Conservation (phyloP, 2,113 vertebrate species). For the Agapornis roseicollis region DNA sequence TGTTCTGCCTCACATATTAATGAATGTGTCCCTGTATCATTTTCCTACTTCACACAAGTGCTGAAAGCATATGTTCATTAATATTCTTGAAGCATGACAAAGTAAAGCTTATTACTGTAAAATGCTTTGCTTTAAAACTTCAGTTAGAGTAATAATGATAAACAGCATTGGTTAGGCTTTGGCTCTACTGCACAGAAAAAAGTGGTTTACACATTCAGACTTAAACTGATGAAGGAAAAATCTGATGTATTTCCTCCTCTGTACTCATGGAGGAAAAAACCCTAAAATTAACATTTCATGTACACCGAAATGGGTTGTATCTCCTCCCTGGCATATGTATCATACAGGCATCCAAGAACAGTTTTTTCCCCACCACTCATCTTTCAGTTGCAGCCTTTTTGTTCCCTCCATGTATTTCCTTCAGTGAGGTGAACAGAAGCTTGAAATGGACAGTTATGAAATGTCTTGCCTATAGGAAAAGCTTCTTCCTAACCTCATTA, state of each 20-base stretch:
- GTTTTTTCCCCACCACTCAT: background rate
- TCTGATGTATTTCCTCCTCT: background rate
- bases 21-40: conserved; percentile 9
- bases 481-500: background rate
- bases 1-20: conserved; percentile 17
- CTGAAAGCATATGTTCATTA: conserved; percentile 23
- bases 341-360: background rate
- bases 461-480: background rate
- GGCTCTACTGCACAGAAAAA: background rate
- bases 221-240: background rate
- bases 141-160: conserved; percentile 16
- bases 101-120: conserved; percentile 45
- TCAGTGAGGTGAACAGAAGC: background rate
- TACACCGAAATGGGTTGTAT: background rate
- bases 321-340: background rate
- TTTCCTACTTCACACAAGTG: background rate
- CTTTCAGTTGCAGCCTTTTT: background rate
- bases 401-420: background rate
- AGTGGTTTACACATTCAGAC: background rate
- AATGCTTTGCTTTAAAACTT: conserved; percentile 14
- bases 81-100: conserved; percentile 35
- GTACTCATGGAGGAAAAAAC: background rate
- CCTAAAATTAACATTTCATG: background rate
- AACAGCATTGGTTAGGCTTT: conserved; percentile 7
- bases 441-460: conserved; percentile 3